Evolutionary conservation across 2,797 vertebrate genomes (phyloP).

Genomic region (Botia almorhae): DNA sequence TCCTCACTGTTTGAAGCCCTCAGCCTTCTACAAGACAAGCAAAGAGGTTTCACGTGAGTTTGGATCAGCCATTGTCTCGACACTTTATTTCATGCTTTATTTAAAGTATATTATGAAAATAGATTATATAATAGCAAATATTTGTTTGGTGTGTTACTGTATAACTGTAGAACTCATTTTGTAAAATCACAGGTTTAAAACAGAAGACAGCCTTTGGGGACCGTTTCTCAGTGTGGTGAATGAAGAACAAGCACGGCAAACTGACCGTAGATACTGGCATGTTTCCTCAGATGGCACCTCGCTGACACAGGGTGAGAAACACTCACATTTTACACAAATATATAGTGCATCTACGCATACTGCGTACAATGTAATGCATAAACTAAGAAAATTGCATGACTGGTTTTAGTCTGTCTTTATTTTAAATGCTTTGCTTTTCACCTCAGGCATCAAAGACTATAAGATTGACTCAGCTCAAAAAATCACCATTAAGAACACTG

Average conservation of each 20-base stretch:
- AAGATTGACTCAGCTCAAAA: slow-evolving; percentile 76
- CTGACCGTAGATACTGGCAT: slow-evolving; percentile 85
- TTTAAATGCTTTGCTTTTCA: slow-evolving; percentile 38
- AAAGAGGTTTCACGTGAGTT: slow-evolving; percentile 75
- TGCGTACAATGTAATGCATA: not conserved
- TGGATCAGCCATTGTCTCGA: not conserved
- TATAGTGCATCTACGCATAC: not conserved
- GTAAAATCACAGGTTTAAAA: slow-evolving; percentile 79
- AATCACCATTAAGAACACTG: slow-evolving; percentile 82
- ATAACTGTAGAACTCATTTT: not conserved
- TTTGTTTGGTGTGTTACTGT: not conserved
- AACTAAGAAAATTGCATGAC: not conserved
- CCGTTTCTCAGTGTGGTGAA: slow-evolving; percentile 84
- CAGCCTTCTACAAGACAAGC: slow-evolving; percentile 63
- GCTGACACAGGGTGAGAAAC: slow-evolving; percentile 79
- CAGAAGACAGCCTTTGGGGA: slow-evolving; percentile 82
- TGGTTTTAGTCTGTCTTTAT: not conserved
- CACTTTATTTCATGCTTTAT: not conserved
- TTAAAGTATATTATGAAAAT: not conserved
- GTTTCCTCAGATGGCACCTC: slow-evolving; percentile 73
- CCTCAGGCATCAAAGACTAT: slow-evolving; percentile 84
- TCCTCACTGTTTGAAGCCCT: slow-evolving; percentile 83
- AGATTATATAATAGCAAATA: not conserved
- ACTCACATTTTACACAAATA: not conserved
- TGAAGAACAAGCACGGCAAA: slow-evolving; percentile 76